Evolutionary conservation across 2,113 vertebrate genomes (phyloP), one percentile per base, ranked within the genome.

Genomic region (Phyllostomus hastatus): DNA sequence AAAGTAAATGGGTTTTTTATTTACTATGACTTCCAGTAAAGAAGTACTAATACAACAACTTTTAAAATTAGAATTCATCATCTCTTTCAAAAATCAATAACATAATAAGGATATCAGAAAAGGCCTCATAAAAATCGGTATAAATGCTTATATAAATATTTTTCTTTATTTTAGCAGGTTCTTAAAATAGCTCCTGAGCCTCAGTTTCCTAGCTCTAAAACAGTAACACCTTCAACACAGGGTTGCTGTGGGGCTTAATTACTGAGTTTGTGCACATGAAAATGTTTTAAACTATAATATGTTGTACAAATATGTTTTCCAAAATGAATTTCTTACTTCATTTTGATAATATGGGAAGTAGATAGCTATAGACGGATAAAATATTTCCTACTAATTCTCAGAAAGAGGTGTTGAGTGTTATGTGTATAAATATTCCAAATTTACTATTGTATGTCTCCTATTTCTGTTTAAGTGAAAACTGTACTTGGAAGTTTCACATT

Each of bases 41-140:
- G 94, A 43, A 91, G 76, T 90, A 20, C 35, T 66, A 94, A 66
- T 61, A 48, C 1, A 20, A 46, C 90, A 73, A 95, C 95, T 96
- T 94, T 88, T 88, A 46, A 67, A 93, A 88, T 88, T 91, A 96
- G 80, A 88, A 89, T 84, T 78, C 73, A 4, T 95, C 87, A 59
- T 97, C 95, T 96, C 88, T 95, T 92, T 95, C 52, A 73, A 7
- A 96, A 96, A 94, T 96, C 88, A 46, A 4, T 14, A 43, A 54
- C 9, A 14, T 76, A 95, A 91, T 7, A n/a, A 46, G 41, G 35
- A 59, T 43, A 95, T 41, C n/a, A 61, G 83, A 88, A 82, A 92
- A 15, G 82, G 59, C 17, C 48, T 93, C 91, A 59, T 96, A 92
- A 76, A 88, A 43, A 33, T 91, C 7, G 81, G 91, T 92, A n/a